A percentile compares a stretch with the other conserved stretches of the same genome.
Evolutionary conservation across 92 coral and sea anemone species (phyloP).

Genomic region (Phenganax subtilis): DNA sequence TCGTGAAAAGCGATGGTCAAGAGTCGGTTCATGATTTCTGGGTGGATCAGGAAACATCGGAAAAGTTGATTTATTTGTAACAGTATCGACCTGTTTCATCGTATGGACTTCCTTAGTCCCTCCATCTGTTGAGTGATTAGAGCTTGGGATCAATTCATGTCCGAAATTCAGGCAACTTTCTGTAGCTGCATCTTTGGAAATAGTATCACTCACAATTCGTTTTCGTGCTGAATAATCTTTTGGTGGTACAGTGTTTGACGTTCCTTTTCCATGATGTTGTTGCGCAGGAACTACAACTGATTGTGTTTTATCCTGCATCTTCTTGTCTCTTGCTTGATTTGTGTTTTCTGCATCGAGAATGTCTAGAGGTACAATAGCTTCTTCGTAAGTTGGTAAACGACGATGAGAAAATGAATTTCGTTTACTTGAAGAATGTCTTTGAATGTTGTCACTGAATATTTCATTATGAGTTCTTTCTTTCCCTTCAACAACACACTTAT

Average conservation of each 20-base stretch:
- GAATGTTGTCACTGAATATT: background rate
- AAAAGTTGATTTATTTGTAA: background rate
- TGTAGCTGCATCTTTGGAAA: background rate
- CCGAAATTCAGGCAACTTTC: background rate
- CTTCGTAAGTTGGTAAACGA: conserved; percentile 32
- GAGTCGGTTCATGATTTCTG: background rate
- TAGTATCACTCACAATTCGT: background rate
- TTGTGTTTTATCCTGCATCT: background rate
- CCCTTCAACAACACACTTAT: background rate
- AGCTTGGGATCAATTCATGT: no score
- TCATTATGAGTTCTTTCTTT: conserved; percentile 2
- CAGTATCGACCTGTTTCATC: no score
- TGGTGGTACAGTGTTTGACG: background rate
- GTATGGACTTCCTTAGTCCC: no score
- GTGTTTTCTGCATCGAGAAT: background rate
- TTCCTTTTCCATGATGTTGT: background rate
- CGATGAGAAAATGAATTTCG: background rate
- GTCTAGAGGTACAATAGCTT: conserved; percentile 27
- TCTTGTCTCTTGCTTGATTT: background rate
- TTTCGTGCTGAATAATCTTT: background rate
- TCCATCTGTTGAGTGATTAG: no score
- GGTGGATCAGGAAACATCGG: background rate
- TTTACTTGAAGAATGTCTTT: background rate
- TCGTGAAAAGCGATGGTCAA: background rate
- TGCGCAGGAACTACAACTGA: background rate